Base-by-base conservation (phyloP, 2,113 vertebrate species). In the Cephalopholis sonnerati region DNA sequence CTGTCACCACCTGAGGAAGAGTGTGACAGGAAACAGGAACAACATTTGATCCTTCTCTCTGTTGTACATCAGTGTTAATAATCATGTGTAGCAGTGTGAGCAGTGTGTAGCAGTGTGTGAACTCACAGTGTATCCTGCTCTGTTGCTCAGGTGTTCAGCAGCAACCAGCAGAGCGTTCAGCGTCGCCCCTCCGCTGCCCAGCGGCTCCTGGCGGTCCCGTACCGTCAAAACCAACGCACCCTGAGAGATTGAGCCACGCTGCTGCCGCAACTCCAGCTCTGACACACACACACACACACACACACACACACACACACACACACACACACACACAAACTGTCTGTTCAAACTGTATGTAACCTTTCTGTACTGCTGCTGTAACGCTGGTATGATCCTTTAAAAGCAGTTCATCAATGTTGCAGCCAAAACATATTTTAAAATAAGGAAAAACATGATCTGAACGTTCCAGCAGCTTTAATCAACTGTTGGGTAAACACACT, bases 121-220 rank as follows among this genome's bases (percentile, higher is more conserved):
- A 72, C 97, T 96, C 91, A 99, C 97, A 0, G 97, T 98, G 89
- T 93, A 93, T 55, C 97, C 97, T 0, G 95, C 96, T 18, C 91
- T 91, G 81, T 95, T 96, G 51, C 98, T 99, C 90, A 99, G 96
- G 89, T 99, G 97, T 66, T 99, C 98, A 0, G 97, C 97, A 0
- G 97, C 97, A 64, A 99, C 98, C 85, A 99, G 94, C 81, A 99
- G 90, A 0, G 97, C 98, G 9, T 99, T 99, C 80, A 99, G 96
- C 0, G 98, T 99, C 20, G 98, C 98, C 17, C 98, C 98, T 0
- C 98, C 98, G 1, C 98, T 99, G 84, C 98, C 98, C 79, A 98
- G 90, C 0, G 81, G 92, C 8, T 87, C 92, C 92, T 96, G 95
- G 0, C 97, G 97, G 85, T 99, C 98, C 77, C 95, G 94, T 27